Base-by-base conservation (phyloP, 2,113 vertebrate species). In the Morone saxatilis region DNA sequence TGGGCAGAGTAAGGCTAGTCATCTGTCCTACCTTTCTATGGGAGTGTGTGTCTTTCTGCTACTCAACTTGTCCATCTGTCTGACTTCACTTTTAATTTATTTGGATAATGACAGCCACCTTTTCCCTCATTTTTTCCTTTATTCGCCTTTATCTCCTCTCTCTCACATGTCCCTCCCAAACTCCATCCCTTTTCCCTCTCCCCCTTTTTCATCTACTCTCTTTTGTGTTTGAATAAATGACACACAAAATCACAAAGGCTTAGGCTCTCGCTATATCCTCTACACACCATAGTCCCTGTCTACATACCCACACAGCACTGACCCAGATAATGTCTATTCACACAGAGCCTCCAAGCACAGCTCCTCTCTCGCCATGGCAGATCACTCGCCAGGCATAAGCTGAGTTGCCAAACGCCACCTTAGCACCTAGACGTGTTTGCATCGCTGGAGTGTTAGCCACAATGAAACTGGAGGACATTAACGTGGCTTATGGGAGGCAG, bases 311-410 rank as follows among this genome's bases (percentile, higher is more conserved):
- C 82, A 87, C 86, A 85, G 71, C 85, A 20, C 79, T 93, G 92
- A 93, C 91, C 92, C 92, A 92, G 89, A 94, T 91, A 91, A 88
- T 85, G 89, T 83, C 80, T 83, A 62, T 90, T 88, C 83, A 89
- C 79, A 78, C 67, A 25, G 43, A 78, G 56, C 77, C 76, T 87
- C 65, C 41, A 17, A 76, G 81, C 71, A 47, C 74, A 59, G 82
- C 68, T 62, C 57, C 82, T 83, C 67, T 63, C 71, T 72, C 47
- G 16, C 74, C 71, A 31, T 40, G 57, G 65, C 61, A 8, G 53
- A 86, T 89, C 70, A 43, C 85, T 71, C 6, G 22, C 62, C 85
- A 78, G 62, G 60, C 83, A 14, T 50, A 36, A 36, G 72, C 84
- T 4, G 57, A 68, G 71, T 56, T 71, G 79, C 89, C 84, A 69